phyloP scores from a whole-genome alignment of 2,888 invertebrate genomes.

The Troides helena region DNA sequence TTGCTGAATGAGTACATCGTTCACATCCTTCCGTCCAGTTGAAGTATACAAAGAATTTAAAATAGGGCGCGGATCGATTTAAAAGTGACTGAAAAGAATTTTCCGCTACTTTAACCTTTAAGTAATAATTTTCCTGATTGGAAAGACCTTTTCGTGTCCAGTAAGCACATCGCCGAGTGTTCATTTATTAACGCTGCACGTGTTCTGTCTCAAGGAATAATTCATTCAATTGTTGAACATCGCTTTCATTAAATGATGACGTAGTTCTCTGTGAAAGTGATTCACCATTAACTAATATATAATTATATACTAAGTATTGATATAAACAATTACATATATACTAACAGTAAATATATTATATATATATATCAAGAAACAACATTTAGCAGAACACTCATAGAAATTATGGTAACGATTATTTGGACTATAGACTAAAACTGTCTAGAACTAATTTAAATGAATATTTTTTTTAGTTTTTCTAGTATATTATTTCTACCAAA shows the following conservation, averaged over 20 bases:
- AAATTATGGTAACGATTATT: too few species aligned
- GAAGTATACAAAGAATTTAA: constrained; percentile 5
- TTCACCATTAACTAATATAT: constrained; percentile 33
- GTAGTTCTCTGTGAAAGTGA: constrained; percentile 58
- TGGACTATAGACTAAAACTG: too few species aligned
- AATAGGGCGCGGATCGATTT: constrained; percentile 14
- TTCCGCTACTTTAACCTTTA: constrained; percentile 33
- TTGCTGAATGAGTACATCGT: background rate
- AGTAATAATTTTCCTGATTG: constrained; percentile 35
- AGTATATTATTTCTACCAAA: too few species aligned
- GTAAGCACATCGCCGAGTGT: constrained; percentile 27
- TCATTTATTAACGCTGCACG: constrained; percentile 44
- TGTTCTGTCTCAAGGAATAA: constrained; percentile 36
- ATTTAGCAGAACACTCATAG: too few species aligned
- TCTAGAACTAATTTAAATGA: too few species aligned
- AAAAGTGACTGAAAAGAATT: constrained; percentile 21
- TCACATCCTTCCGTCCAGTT: background rate
- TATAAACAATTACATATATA: too few species aligned
- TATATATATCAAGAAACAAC: too few species aligned
- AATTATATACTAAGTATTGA: too few species aligned
- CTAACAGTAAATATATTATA: too few species aligned
- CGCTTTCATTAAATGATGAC: constrained; percentile 5
- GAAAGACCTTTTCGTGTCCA: constrained; percentile 36
- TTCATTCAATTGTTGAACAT: constrained; percentile 30
- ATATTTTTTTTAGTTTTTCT: too few species aligned